Base-by-base conservation (phyloP, 2,113 vertebrate species). In the Lophura nycthemera region DNA sequence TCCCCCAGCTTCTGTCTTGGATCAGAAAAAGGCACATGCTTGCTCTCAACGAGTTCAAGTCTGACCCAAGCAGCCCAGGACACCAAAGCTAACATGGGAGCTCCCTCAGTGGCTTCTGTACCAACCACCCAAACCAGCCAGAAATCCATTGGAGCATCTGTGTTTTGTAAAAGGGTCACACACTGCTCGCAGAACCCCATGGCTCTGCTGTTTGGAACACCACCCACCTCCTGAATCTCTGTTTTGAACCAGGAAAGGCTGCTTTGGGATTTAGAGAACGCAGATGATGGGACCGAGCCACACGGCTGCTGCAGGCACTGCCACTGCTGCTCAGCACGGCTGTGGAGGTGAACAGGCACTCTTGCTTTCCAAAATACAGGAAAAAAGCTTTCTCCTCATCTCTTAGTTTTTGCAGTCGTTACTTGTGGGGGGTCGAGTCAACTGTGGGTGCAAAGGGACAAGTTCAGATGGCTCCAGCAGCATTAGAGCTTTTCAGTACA, bases 1-100 rank as follows among this genome's bases (percentile, higher is more conserved):
- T 80, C 61, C 59, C 8, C 61, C 60, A 95, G 79, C 83, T 92
- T 15, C 76, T 69, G 57, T 18, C 83, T 80, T 54, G 52, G 83
- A 75, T 95, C 95, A 95, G 88, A 84, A 86, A 95, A 95, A 95
- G 96, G 96, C 95, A 96, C 95, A 81, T 88, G 76, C 93, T 94
- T 72, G 90, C 73, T 95, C 70, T 94, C 76, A 48, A 10, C 3
- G 66, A 91, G 82, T 76, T 86, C 94, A 83, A 80, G 86, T 69
- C 88, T 10, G 12, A 86, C 57, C 86, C 65, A 64, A 38, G 52
- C 30, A 34, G 45, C 40, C 80, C 73, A 65, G 48, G 85, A 94
- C 54, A 43, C 61, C 43, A 10, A 69, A 85, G 47, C 32, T 69
- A 25, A 34, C 0, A 36, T 59, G 52, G 52, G 52, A 54, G 52